These are phyloP conservation scores for Drosophila sucinea DNA, from an alignment of 1,140 invertebrate species.

Conservation along the genomic window DNA sequence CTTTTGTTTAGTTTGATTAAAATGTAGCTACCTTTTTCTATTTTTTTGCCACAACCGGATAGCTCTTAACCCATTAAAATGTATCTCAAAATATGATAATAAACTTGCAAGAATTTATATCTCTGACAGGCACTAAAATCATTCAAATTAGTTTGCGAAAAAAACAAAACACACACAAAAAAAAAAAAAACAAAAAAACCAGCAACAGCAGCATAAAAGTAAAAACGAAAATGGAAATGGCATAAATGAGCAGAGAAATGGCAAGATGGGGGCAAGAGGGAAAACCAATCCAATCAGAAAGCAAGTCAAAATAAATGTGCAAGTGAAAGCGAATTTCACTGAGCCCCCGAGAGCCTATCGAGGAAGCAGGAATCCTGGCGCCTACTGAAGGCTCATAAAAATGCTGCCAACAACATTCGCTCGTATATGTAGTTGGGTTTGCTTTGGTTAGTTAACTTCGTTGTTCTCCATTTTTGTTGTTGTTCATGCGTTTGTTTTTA, in stretches of 20 bases:
- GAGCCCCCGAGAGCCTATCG: constrained; percentile 45
- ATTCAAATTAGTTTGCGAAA: constrained; percentile 71
- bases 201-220: constrained; percentile 27
- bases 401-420: constrained; percentile 52
- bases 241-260: not conserved
- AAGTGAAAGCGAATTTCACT: constrained; percentile 73
- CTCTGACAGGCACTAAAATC: constrained; percentile 53
- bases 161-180: not conserved
- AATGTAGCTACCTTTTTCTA: not conserved
- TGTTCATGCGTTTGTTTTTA: constrained; percentile 73
- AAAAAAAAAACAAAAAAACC: constrained; percentile 38
- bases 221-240: constrained; percentile 2
- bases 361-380: constrained; percentile 77
- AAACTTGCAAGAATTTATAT: constrained; percentile 60
- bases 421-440: not conserved
- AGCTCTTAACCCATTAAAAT: constrained; percentile 25
- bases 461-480: constrained; percentile 17
- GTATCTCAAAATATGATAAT: constrained; percentile 66
- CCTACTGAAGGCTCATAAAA: constrained; percentile 73
- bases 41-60: not conserved
- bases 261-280: not conserved
- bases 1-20: no score
- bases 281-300: constrained; percentile 65
- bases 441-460: not conserved
- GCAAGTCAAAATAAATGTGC: constrained; percentile 62